Evolutionary conservation across 2,113 vertebrate species (phyloP), one percentile per base, ranked within the genome.

Genomic region (Hyperopisus bebe): DNA sequence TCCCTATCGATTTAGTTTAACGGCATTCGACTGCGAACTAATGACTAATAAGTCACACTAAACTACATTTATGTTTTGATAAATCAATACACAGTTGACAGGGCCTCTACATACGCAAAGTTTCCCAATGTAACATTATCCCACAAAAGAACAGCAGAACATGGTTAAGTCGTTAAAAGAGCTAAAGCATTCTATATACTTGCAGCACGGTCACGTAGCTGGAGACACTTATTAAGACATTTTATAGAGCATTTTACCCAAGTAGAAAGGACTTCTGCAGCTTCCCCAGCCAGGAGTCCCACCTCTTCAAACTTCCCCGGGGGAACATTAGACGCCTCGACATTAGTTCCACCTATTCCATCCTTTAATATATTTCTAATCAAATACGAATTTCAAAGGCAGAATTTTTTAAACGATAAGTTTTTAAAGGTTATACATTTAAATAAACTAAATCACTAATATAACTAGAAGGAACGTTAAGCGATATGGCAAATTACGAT

Each of bases 211-310:
- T 24, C 47, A 55, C 15, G 51, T 83, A 44, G 47, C 77, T 42
- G 47, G 31, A 42, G 35, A 82, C 8, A 31, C 24, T 70, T 83
- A 86, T 70, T n/a, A 55, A 89, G 62, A 24, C 50, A 19, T 31
- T 15, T 48, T 48, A 24, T 6, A 46, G 3, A 17, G 21, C 82
- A 66, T 42, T 55, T 86, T 53, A 85, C 53, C 15, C 24, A 89
- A 47, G 83, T 80, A 88, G 90, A 90, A 77, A 93, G 85, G 91
- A 92, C 91, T 90, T 88, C 86, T 90, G 80, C 87, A 86, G 27
- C 74, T 19, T 80, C 35, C 35, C 4, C 31, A 35, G 6, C 17
- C 31, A 7, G 91, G 89, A 91, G 92, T 92, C 92, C 93, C 62
- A 42, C 11, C 66, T 55, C 87, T 87, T 91, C 86, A 90, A 87